A percentile compares a stretch with the other conserved stretches of the same genome.
Evolutionary conservation across 2,888 invertebrate species (phyloP).

Genomic region (Margaritifera margaritifera): DNA sequence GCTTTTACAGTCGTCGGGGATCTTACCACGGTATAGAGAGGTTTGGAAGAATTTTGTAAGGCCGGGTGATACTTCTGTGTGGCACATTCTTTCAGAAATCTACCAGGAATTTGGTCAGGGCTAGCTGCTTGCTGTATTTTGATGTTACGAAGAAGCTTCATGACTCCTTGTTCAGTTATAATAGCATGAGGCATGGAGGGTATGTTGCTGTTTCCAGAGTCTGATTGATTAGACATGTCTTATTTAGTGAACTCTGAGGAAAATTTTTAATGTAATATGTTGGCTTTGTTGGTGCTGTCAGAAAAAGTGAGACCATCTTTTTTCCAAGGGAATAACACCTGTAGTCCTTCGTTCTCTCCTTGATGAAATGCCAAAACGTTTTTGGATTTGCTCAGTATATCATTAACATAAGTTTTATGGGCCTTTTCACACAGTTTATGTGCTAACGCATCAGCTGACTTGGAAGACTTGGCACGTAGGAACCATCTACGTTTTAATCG

Average conservation of each 20-base stretch:
- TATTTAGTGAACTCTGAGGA: constrained; percentile 17
- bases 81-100: constrained; percentile 7
- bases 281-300: constrained; percentile 7
- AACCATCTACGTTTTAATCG: too few species aligned
- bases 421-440: too few species aligned
- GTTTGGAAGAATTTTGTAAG: constrained; percentile 14
- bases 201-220: constrained; percentile 1
- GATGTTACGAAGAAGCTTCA: too few species aligned
- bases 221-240: constrained; percentile 2
- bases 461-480: too few species aligned
- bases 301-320: constrained; percentile 13
- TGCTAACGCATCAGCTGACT: too few species aligned
- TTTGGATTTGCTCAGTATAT: too few species aligned
- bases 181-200: constrained; percentile 16
- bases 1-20: constrained; percentile 16
- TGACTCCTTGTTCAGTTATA: too few species aligned
- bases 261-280: constrained; percentile 21
- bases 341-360: constrained; percentile 13
- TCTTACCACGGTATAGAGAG: constrained; percentile 10
- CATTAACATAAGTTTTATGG: too few species aligned
- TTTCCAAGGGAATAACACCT: constrained; percentile 11
- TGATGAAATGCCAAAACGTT: constrained; percentile 10
- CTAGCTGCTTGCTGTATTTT: constrained; percentile 19
- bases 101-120: constrained; percentile 8
- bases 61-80: constrained; percentile 7